phyloP scores from a whole-genome alignment of 2,113 vertebrate genomes.

The Aspidoscelis tigris region DNA sequence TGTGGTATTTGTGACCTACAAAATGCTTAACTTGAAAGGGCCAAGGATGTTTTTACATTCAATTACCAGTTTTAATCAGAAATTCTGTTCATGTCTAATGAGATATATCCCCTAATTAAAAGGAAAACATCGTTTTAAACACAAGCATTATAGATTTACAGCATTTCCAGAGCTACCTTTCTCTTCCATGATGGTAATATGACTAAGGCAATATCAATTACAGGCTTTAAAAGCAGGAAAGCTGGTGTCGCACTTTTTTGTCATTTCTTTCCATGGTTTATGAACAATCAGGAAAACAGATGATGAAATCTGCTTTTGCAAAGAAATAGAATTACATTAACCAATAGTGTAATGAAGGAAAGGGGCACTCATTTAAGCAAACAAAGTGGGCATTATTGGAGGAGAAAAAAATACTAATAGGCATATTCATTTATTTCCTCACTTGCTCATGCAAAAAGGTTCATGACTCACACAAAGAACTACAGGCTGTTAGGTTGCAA shows the following conservation, averaged over 20 bases:
- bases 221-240: conserved; percentile 33
- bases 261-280: not conserved
- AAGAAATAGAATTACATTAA: conserved; percentile 50
- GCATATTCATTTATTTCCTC: conserved; percentile 37
- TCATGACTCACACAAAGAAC: conserved; percentile 49
- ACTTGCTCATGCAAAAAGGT: conserved; percentile 53
- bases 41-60: conserved; percentile 55
- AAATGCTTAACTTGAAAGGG: conserved; percentile 43
- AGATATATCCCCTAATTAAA: conserved; percentile 53
- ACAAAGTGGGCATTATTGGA: conserved; percentile 36
- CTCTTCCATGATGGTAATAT: conserved; percentile 1
- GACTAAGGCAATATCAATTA: conserved; percentile 10
- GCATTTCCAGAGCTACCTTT: not conserved
- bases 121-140: conserved; percentile 38
- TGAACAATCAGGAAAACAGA: conserved; percentile 38
- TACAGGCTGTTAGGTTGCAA: conserved; percentile 59
- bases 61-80: conserved; percentile 51
- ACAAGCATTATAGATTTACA: conserved; percentile 11
- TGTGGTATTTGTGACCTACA: not conserved
- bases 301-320: conserved; percentile 27
- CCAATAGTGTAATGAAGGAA: conserved; percentile 45
- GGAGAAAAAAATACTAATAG: conserved; percentile 43
- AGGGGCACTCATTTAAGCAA: conserved; percentile 36
- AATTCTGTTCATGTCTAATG: conserved; percentile 46
- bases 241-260: not conserved